These are phyloP conservation scores for Erpornis zantholeuca DNA, from an alignment of 2,113 vertebrate genomes.

Conservation along the genomic window DNA sequence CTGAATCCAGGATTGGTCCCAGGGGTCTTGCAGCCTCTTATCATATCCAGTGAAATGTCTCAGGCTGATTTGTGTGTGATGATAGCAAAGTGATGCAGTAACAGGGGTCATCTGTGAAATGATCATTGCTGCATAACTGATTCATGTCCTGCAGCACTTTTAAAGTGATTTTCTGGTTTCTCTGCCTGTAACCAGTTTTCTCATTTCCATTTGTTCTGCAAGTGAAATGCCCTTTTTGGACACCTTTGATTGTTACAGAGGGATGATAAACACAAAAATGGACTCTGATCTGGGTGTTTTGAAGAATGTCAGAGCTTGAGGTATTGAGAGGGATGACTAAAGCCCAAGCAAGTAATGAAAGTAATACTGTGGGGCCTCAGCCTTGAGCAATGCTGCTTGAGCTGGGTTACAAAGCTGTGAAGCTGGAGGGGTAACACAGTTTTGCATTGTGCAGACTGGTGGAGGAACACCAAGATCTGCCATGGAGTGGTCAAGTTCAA, in stretches of 20 bases:
- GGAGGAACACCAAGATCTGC: background rate
- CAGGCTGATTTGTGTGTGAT: background rate
- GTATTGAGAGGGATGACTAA: background rate
- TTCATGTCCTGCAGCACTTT: background rate
- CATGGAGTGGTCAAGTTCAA: background rate
- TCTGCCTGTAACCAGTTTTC: background rate
- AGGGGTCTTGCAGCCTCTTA: background rate
- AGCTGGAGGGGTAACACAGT: background rate
- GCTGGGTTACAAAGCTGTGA: background rate
- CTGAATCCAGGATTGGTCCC: background rate
- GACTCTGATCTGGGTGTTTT: background rate
- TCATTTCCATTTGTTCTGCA: background rate
- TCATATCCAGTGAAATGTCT: background rate
- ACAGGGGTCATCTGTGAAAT: background rate
- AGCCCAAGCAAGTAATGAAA: background rate
- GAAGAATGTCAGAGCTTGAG: background rate
- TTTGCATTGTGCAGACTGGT: background rate
- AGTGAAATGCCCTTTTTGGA: background rate
- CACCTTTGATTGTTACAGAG: background rate
- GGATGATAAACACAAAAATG: background rate
- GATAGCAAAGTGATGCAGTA: background rate
- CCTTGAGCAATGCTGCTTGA: background rate
- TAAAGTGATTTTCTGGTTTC: background rate
- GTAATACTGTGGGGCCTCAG: background rate
- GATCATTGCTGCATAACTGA: background rate